Conservation (phyloP, 1,140 invertebrate species). For the Goniozus legneri region DNA sequence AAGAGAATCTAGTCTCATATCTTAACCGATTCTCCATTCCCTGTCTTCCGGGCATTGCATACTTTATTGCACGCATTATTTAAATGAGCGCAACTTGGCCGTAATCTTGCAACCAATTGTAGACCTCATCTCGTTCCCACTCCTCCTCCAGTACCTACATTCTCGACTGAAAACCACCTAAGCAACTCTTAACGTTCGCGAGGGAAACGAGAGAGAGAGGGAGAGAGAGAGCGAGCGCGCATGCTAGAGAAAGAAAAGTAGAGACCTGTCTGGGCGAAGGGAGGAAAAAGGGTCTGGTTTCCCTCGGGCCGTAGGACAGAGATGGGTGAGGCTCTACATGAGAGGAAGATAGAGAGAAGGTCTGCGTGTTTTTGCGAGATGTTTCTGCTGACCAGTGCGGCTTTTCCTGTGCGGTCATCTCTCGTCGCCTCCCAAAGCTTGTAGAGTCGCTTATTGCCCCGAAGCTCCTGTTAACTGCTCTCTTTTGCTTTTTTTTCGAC, state of each 20-base stretch:
- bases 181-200: conserved; percentile 27
- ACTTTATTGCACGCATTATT: conserved; percentile 50
- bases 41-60: conserved; percentile 39
- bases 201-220: conserved; percentile 15
- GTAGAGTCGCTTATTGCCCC: conserved; percentile 50
- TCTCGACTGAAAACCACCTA: conserved; percentile 25
- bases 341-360: too few species aligned
- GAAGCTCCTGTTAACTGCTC: conserved; percentile 48
- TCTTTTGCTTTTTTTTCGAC: too few species aligned
- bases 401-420: conserved; percentile 46
- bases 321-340: too few species aligned
- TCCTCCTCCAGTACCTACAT: conserved; percentile 9
- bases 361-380: conserved; percentile 45
- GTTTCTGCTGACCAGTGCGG: conserved; percentile 50
- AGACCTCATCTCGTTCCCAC: conserved; percentile 8
- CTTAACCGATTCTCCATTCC: too few species aligned
- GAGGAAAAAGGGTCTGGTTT: conserved; percentile 22
- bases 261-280: conserved; percentile 4
- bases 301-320: conserved; percentile 25
- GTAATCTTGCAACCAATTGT: conserved; percentile 40
- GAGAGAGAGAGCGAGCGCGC: conserved; percentile 4
- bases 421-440: conserved; percentile 50
- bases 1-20: too few species aligned
- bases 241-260: conserved; percentile 20
- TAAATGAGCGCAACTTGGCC: conserved; percentile 44